A percentile compares a stretch with the other conserved stretches of the same genome.
Conservation (phyloP, 2,888 invertebrate species). For the Gymnocheta viridis region DNA sequence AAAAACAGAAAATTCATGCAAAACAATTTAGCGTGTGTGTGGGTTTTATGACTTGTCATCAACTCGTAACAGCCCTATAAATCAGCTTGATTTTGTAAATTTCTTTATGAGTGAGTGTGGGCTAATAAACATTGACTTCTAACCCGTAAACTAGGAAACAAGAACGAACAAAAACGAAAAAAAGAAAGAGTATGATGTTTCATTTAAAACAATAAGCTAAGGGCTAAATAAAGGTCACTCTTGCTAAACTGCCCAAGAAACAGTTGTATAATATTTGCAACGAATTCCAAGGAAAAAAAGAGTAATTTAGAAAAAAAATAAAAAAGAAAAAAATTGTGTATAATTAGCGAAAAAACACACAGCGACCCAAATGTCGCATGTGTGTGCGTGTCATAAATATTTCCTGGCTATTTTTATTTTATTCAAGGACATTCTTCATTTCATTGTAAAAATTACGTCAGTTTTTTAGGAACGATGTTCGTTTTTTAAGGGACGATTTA, state of each 20-base stretch:
- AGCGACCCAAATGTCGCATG: background rate
- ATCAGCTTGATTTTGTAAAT: background rate
- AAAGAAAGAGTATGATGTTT: background rate
- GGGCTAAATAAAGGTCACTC: slow-evolving; percentile 31
- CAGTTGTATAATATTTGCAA: slow-evolving; percentile 46
- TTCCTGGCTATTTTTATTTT: background rate
- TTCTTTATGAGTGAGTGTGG: background rate
- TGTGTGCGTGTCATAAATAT: background rate
- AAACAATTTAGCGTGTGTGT: background rate
- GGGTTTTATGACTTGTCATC: slow-evolving; percentile 32
- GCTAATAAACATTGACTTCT: background rate
- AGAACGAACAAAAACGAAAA: background rate
- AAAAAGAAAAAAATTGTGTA: too few relatives aligned
- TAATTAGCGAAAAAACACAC: slow-evolving; percentile 12
- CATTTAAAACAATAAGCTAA: background rate
- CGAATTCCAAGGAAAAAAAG: slow-evolving; percentile 23
- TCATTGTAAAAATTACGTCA: slow-evolving; percentile 11
- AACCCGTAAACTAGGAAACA: slow-evolving; percentile 37
- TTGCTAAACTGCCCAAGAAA: background rate
- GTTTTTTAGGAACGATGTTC: slow-evolving; percentile 45
- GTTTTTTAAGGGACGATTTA: slow-evolving; percentile 14
- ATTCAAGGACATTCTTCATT: slow-evolving; percentile 9
- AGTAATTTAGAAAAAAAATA: slow-evolving; percentile 5
- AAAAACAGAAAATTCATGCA: slow-evolving; percentile 18
- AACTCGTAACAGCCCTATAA: background rate